phyloP scores from a whole-genome alignment of 2,113 vertebrate genomes.

The Dipodomys ordii region DNA sequence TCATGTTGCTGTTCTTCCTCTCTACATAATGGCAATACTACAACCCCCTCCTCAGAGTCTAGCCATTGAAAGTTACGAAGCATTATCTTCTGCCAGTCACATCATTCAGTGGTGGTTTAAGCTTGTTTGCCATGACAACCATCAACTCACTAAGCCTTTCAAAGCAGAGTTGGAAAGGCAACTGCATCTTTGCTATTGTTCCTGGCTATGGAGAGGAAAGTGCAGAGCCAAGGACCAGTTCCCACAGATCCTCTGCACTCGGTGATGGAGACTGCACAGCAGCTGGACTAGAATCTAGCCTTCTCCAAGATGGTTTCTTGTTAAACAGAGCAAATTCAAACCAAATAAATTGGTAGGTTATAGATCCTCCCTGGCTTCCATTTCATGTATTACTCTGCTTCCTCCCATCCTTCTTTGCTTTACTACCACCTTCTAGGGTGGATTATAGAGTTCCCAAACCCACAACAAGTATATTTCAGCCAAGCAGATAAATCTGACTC shows the following conservation, averaged over 20 bases:
- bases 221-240: background rate
- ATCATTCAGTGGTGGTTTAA: constrained; percentile 50
- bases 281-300: background rate
- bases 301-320: background rate
- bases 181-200: constrained; percentile 36
- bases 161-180: constrained; percentile 19
- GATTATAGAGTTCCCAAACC: background rate
- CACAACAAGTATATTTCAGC: background rate
- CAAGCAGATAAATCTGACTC: background rate
- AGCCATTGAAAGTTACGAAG: constrained; percentile 14
- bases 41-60: constrained; percentile 44
- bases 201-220: background rate
- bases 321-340: background rate
- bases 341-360: background rate
- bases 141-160: constrained; percentile 60
- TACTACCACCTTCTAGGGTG: background rate
- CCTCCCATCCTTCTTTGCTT: background rate
- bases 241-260: background rate
- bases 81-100: constrained; percentile 58
- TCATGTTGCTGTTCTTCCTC: constrained; percentile 7
- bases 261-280: background rate
- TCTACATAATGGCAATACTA: background rate
- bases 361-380: background rate
- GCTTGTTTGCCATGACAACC: constrained; percentile 71
- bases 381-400: background rate